Percentiles rank a stretch among this genome's conserved stretches.
phyloP scores from a whole-genome alignment of 2,113 vertebrate species.

The Electrona antarctica region DNA sequence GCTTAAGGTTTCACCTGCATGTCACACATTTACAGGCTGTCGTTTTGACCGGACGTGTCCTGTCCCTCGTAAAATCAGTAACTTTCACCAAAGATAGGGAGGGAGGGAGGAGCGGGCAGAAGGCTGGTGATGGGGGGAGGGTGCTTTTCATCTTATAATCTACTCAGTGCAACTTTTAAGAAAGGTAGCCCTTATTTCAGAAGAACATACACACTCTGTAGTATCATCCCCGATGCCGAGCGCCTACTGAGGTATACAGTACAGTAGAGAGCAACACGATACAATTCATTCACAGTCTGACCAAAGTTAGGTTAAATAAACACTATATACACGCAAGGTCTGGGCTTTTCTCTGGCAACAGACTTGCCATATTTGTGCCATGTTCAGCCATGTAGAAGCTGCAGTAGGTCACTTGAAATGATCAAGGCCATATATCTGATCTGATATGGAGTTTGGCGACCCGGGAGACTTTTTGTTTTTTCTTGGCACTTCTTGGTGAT shows the following conservation, averaged over 20 bases:
- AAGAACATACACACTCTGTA: slow-evolving; percentile 52
- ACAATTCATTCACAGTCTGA: slow-evolving; percentile 65
- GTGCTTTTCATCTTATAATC: slow-evolving; percentile 30
- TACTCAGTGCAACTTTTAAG: slow-evolving; percentile 64
- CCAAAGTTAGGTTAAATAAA: slow-evolving; percentile 56
- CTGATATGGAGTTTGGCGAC: slow-evolving; percentile 50
- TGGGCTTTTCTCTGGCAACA: slow-evolving; percentile 33
- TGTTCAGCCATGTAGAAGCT: slow-evolving; percentile 43
- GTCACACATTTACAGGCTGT: slow-evolving; percentile 53
- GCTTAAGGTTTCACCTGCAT: slow-evolving; percentile 53
- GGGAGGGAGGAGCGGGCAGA: slow-evolving; percentile 9
- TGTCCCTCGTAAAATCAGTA: slow-evolving; percentile 19
- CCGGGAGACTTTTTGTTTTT: slow-evolving; percentile 9
- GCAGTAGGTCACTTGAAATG: slow-evolving; percentile 54
- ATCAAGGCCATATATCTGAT: slow-evolving; percentile 37
- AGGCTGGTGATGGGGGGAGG: slow-evolving; percentile 25
- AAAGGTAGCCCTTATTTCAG: slow-evolving; percentile 70
- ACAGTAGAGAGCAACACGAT: slow-evolving; percentile 38
- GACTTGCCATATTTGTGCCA: slow-evolving; percentile 42
- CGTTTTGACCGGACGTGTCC: background rate
- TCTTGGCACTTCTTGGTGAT: slow-evolving; percentile 69
- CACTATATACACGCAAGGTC: slow-evolving; percentile 62
- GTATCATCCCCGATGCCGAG: slow-evolving; percentile 41
- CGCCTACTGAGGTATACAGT: slow-evolving; percentile 50
- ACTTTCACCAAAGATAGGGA: slow-evolving; percentile 35